Evolutionary conservation across 1,140 invertebrate species (phyloP).

Genomic region (Camponotus vicinus): DNA sequence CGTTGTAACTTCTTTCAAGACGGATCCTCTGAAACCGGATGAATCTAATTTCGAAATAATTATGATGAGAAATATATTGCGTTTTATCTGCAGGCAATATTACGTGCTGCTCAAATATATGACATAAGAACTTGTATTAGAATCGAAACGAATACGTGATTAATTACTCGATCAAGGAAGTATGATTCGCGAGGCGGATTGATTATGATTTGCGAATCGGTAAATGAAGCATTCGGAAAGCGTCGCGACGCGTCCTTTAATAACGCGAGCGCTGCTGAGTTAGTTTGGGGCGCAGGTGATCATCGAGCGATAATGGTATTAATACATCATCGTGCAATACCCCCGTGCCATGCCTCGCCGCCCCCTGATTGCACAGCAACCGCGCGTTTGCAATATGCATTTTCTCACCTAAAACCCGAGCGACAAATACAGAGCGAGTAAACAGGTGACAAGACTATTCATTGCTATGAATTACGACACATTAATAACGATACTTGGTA

Average conservation of each 20-base stretch:
- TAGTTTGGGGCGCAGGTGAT: constrained; percentile 74
- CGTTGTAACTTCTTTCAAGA: constrained; percentile 21
- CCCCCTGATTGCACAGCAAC: constrained; percentile 76
- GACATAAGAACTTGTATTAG: neutral
- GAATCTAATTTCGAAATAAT: constrained; percentile 41
- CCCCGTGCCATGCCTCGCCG: constrained; percentile 68
- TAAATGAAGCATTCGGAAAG: constrained; percentile 66
- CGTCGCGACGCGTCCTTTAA: constrained; percentile 65
- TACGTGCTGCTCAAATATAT: neutral
- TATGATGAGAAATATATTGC: neutral
- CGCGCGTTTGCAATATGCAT: constrained; percentile 67
- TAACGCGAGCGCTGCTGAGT: constrained; percentile 67
- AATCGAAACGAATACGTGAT: neutral
- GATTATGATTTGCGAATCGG: constrained; percentile 22
- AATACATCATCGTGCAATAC: constrained; percentile 80
- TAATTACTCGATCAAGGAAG: constrained; percentile 25
- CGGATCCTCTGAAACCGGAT: constrained; percentile 32
- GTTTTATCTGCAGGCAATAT: neutral
- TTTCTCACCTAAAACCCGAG: constrained; percentile 70
- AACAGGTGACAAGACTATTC: neutral
- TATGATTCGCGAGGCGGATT: neutral
- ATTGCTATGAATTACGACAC: neutral
- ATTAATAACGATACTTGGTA: neutral
- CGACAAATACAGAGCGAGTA: constrained; percentile 64
- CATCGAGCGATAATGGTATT: constrained; percentile 80